phyloP scores from a whole-genome alignment of 1,140 invertebrate species.

The Polyergus mexicanus region DNA sequence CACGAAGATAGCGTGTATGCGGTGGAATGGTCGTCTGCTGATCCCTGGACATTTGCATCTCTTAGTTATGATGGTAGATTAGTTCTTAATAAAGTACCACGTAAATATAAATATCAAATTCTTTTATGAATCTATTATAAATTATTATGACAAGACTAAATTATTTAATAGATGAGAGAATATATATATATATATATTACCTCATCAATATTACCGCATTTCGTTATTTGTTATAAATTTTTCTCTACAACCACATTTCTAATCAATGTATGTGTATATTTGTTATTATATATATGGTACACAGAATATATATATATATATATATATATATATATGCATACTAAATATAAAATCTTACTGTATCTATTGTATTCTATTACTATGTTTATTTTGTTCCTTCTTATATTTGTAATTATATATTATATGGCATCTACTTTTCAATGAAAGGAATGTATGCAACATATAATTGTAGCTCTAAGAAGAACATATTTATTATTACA shows the following conservation, averaged over 20 bases:
- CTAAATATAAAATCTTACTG: no score
- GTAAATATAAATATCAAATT: slow-evolving; percentile 96
- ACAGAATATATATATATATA: not conserved
- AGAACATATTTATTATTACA: not conserved
- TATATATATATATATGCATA: no score
- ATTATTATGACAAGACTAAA: not conserved
- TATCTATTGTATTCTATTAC: not conserved
- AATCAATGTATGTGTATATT: no score
- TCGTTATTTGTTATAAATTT: slow-evolving; percentile 43
- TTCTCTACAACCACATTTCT: no score
- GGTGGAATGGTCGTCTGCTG: slow-evolving; percentile 98
- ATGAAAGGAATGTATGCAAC: no score
- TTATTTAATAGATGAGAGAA: not conserved
- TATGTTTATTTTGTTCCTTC: slow-evolving; percentile 19
- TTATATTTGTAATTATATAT: no score
- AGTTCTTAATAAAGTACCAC: slow-evolving; percentile 96
- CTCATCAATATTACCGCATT: not conserved
- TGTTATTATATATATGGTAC: not conserved
- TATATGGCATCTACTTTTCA: no score
- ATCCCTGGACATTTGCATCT: slow-evolving; percentile 99
- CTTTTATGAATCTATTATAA: slow-evolving; percentile 87
- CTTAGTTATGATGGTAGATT: slow-evolving; percentile 98
- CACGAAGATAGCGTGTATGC: slow-evolving; percentile 99
- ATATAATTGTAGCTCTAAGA: no score
- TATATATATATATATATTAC: not conserved